Evolutionary conservation across 2,888 invertebrate genomes (phyloP), one percentile per base, ranked within the genome.

Genomic region (Anoplius nigerrimus): DNA sequence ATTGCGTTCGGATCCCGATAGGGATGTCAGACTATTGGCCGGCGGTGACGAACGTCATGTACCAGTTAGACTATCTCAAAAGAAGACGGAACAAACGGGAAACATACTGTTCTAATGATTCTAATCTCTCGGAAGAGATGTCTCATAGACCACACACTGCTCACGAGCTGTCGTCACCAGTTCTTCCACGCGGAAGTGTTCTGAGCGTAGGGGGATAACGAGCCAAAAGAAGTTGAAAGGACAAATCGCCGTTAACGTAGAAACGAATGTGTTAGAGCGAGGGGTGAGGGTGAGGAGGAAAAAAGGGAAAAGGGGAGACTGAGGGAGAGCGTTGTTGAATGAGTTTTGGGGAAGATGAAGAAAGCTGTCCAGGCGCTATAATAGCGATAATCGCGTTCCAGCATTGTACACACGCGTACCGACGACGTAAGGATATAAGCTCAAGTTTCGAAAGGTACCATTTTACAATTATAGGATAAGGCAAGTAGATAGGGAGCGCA

Each of bases 11-110:
- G 89, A 89, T 67, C 75, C 67, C 6, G 89, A 89, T 61, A 81
- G 86, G 15, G 89, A 89, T 57, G 89, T 89, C 4, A 80, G 88
- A 75, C 69, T 83, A 60, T 71, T 86, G n/a, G 88, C 88, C 3
- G 80, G 83, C 22, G 83, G 81, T 13, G 66, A 74, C 0, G 77
- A 75, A 13, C 57, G 56, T 27, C 60, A 58, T 20, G 45, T 62
- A 8, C 42, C 56, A 22, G 62, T 62, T 24, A 59, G 51, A 57
- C 8, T 65, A 22, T 59, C 64, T 11, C 72, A 67, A 18, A 63
- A 65, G 11, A 71, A 69, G 48, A 62, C 66, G 21, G 69, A 75
- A 62, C 70, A 69, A 34, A 43, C 70, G 20, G 63, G 59, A 42
- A 72, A 75, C 58, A 67, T 79, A 65, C 5, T 73, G 58, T 74